A percentile compares a stretch with the other conserved stretches of the same genome.
Conservation (phyloP, 2,113 vertebrate genomes). For the Poicephalus gulielmi region DNA sequence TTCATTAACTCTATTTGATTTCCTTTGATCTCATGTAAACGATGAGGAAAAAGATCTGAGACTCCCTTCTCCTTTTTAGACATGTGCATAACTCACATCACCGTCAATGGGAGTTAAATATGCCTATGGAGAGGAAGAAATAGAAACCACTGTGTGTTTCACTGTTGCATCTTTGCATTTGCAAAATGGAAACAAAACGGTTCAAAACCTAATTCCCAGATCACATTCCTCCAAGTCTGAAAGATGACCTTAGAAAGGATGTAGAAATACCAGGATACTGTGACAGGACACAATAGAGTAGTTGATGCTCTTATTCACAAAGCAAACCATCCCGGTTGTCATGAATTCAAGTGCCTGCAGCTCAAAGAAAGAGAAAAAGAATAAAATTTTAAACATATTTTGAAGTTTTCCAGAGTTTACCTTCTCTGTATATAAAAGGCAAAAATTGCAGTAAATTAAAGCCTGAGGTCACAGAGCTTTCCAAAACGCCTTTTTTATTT, state of each 20-base stretch:
- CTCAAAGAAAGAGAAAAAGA: background rate
- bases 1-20: constrained; percentile 68
- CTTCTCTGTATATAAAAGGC: background rate
- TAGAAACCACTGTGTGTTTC: constrained; percentile 40
- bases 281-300: constrained; percentile 17
- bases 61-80: constrained; percentile 58
- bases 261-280: constrained; percentile 23
- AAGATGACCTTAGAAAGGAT: constrained; percentile 41
- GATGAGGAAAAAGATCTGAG: constrained; percentile 70
- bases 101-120: constrained; percentile 64
- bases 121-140: constrained; percentile 65
- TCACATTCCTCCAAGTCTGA: constrained; percentile 31
- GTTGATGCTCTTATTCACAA: constrained; percentile 29
- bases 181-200: constrained; percentile 43
- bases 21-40: constrained; percentile 73
- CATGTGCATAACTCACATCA: constrained; percentile 71
- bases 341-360: background rate
- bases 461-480: background rate
- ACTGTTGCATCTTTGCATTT: constrained; percentile 49
- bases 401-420: background rate
- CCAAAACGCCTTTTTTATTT: background rate
- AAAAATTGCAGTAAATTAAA: background rate
- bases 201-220: constrained; percentile 50
- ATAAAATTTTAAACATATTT: background rate
- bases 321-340: background rate